Base-by-base conservation (phyloP, 2,113 vertebrate genomes). In the Takifugu bimaculatus region DNA sequence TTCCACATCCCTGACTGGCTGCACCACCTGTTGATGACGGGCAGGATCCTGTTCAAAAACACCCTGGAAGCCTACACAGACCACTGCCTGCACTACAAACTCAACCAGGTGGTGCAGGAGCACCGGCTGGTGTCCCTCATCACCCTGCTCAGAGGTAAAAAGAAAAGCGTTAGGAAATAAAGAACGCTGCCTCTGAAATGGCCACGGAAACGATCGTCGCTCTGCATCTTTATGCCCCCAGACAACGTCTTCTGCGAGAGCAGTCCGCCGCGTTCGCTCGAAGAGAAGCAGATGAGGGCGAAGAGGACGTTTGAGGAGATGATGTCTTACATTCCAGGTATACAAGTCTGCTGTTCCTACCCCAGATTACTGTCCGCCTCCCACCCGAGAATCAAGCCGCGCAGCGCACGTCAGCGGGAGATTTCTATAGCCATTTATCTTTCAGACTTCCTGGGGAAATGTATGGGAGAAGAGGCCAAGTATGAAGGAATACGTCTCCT, bases 241-340 rank as follows among this genome's bases (percentile, higher is more conserved):
- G 96, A 98, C 90, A 90, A 95, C 0, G 93, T 98, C 47, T 98
- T 98, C 83, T 94, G 95, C 88, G 96, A 98, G 89, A 96, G 92
- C 68, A 94, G 92, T 1, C 89, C 91, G 20, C 91, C 94, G 32
- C 93, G 94, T 13, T 92, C 93, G 2, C 62, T 84, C 57, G 91
- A 92, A 68, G 92, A 94, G 57, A 96, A 93, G 58, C 94, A 97
- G 83, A 94, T 86, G 78, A 88, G 95, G 79, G 94, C 95, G 42
- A 96, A 95, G 83, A 90, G 92, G 77, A 95, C 95, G 0, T 98
- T 98, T 65, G 93, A 95, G 57, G 93, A 96, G 87, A 99, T 99
- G 95, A 95, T 93, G 93, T 90, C 79, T 78, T 99, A 95, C 73
- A 94, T 99, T 87, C 96, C 96, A 93, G 96, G 96, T 98, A 73